A percentile compares a stretch with the other conserved stretches of the same genome.
Conservation (phyloP, 2,888 invertebrate species). For the Diplazon laetatorius region DNA sequence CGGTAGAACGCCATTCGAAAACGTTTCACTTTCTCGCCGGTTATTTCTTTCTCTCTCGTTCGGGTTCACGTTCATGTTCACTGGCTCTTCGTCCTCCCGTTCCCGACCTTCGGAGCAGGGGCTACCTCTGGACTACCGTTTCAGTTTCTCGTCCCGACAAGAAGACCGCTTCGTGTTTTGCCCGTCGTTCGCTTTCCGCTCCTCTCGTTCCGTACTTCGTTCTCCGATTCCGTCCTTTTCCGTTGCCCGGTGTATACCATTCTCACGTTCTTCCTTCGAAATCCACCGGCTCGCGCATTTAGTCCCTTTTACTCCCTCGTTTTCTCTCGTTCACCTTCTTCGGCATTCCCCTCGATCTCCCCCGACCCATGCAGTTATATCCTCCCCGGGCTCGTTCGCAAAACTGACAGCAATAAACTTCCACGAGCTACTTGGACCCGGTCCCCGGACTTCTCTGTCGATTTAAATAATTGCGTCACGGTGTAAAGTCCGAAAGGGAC, state of each 20-base stretch:
- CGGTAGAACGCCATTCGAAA: constrained; percentile 33
- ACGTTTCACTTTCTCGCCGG: constrained; percentile 56
- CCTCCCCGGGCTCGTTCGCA: constrained; percentile 47
- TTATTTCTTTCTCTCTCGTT: constrained; percentile 52
- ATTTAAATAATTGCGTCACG: constrained; percentile 60
- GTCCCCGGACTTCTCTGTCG: constrained; percentile 33
- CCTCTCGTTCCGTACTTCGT: too few species aligned
- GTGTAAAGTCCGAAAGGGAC: constrained; percentile 32
- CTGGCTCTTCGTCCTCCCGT: constrained; percentile 39
- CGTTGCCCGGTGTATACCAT: constrained; percentile 22
- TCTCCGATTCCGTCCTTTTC: constrained; percentile 36
- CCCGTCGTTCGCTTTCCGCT: constrained; percentile 16
- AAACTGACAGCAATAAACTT: constrained; percentile 58
- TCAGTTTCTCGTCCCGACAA: constrained; percentile 36
- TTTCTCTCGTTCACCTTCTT: constrained; percentile 18
- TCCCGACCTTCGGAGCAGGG: constrained; percentile 23
- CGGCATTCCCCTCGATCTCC: constrained; percentile 25
- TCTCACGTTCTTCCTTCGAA: constrained; percentile 37
- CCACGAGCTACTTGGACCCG: constrained; percentile 18
- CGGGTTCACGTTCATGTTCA: constrained; percentile 50
- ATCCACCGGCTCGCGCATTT: constrained; percentile 10
- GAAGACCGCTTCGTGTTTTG: constrained; percentile 27
- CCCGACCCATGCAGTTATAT: constrained; percentile 25
- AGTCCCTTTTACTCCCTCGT: constrained; percentile 23
- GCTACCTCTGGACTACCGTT: constrained; percentile 52